A percentile compares a stretch with the other conserved stretches of the same genome.
Evolutionary conservation across 2,888 invertebrate genomes (phyloP).

Genomic region (Acanthosoma haemorrhoidale): DNA sequence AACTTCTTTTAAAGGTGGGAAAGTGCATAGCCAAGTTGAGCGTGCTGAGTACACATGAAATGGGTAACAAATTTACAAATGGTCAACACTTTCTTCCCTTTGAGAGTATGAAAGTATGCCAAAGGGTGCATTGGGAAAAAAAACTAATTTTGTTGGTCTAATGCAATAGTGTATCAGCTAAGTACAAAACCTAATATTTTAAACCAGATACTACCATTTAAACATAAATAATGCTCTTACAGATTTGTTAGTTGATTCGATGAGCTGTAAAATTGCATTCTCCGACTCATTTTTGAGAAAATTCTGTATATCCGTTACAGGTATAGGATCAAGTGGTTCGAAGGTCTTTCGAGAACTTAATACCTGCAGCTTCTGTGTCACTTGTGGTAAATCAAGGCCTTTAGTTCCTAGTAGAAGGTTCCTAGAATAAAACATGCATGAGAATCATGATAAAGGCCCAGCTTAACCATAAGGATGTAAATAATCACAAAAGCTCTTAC

Average conservation of each 20-base stretch:
- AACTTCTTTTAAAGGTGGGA: too few species aligned
- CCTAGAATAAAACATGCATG: conserved; percentile 50
- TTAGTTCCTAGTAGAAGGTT: conserved; percentile 84
- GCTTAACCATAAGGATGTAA: background rate
- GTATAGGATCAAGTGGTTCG: conserved; percentile 82
- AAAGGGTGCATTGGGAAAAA: background rate
- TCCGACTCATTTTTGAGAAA: conserved; percentile 89
- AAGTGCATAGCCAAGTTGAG: too few species aligned
- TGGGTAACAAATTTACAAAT: too few species aligned
- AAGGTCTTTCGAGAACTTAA: conserved; percentile 81
- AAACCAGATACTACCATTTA: background rate
- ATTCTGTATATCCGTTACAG: conserved; percentile 84
- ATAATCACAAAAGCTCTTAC: conserved; percentile 52
- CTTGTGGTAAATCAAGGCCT: conserved; percentile 89
- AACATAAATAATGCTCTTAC: conserved; percentile 57
- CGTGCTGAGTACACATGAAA: too few species aligned
- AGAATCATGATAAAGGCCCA: background rate
- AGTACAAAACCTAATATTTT: background rate
- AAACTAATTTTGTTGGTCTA: conserved; percentile 26
- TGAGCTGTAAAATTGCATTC: conserved; percentile 84
- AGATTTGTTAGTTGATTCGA: conserved; percentile 81
- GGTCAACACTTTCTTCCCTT: too few species aligned
- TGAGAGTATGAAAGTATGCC: too few species aligned
- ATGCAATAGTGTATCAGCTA: too few species aligned
- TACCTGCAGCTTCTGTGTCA: conserved; percentile 83